Base-by-base conservation (phyloP, 2,888 invertebrate species). In the Nebria salina region DNA sequence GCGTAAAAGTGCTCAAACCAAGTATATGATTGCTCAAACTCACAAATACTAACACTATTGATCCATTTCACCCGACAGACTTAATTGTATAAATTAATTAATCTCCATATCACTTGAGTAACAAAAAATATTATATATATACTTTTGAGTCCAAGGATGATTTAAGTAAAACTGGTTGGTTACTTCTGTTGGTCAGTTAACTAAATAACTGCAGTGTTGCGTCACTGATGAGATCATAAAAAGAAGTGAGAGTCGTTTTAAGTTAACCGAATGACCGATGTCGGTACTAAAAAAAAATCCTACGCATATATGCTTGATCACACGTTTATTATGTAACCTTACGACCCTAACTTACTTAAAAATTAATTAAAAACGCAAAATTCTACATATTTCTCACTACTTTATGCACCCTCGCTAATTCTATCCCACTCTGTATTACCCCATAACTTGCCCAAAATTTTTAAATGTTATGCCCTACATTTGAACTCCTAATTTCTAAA, bases 141-240 rank as follows among this genome's bases (percentile, higher is more conserved):
- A 68, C 13, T 8, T 8, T 25, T 15, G 20, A 68, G 6, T 73
- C 65, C 26, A 41, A 78, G 54, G 15, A 68, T 13, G 54, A 77
- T 54, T 77, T 54, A 72, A 43, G 65, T 26, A 54, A 65, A 65
- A 79, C 65, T 54, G 70, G 68, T 80, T 80, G 80, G 54, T 68
- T 65, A 65, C 43, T 26, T 9, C 80, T 80, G 80, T 76, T 65
- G 81, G 76, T 65, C 76, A 76, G 73, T 81, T 76, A 81, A 76
- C 65, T 76, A 66, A 81, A 81, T 81, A 76, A 76, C 81, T 81
- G 81, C 76, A 81, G 76, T 76, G 25, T 81, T 81, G 64, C 81
- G 81, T 81, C 81, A 81, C 73, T 66, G 72, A 76, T 81, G 81
- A 81, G 73, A 76, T 81, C 81, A 81, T 76, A 65, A 81, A 81